Conservation (phyloP, 37 sponge, comb jelly and placozoan species). For the Ianthella basta region DNA sequence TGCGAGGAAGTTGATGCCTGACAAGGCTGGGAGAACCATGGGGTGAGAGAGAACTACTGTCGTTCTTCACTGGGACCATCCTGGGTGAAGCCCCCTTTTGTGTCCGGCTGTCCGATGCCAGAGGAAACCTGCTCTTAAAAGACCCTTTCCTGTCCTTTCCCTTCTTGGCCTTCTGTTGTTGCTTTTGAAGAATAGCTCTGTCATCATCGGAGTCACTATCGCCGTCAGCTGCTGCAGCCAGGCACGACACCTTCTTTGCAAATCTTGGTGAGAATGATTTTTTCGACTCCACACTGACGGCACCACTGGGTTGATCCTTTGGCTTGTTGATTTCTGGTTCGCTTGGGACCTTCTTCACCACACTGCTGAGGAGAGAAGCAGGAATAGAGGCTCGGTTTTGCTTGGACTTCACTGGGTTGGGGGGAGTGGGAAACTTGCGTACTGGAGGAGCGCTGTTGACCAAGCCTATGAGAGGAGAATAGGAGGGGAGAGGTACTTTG, state of each 20-base stretch:
- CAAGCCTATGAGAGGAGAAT: background rate
- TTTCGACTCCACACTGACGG: background rate
- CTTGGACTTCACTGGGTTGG: background rate
- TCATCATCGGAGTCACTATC: conserved; percentile 24
- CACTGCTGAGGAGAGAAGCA: background rate
- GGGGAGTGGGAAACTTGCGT: background rate
- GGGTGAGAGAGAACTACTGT: no score
- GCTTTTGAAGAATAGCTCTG: background rate
- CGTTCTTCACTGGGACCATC: no score
- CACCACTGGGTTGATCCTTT: background rate
- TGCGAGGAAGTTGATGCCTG: conserved; percentile 20
- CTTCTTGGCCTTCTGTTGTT: background rate
- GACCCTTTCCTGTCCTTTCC: background rate
- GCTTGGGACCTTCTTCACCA: no score
- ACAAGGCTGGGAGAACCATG: background rate
- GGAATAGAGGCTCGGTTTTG: background rate
- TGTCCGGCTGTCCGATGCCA: no score
- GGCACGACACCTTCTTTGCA: conserved; percentile 17
- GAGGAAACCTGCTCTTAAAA: no score
- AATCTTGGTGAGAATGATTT: conserved; percentile 17
- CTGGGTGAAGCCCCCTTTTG: no score
- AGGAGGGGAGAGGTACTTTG: no score
- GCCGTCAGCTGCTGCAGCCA: background rate
- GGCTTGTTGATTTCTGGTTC: background rate
- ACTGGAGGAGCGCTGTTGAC: background rate